phyloP scores from a whole-genome alignment of 2,888 invertebrate genomes.

The Drosophila anomelani region DNA sequence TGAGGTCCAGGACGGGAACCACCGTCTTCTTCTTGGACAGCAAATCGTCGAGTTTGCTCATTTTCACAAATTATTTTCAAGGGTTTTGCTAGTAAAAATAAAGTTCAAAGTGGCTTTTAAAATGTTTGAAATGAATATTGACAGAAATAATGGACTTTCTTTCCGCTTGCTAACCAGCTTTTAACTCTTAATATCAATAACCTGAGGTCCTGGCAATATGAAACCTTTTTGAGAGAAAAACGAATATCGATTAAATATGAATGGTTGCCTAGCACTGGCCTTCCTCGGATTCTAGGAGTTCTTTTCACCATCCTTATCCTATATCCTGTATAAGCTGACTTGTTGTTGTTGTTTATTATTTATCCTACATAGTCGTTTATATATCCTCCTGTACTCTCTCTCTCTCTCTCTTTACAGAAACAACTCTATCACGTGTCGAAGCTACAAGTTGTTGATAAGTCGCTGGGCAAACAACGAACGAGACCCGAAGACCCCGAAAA shows the following conservation, averaged over 20 bases:
- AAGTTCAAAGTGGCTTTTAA: too few species aligned
- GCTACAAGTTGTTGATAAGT: slow-evolving; percentile 39
- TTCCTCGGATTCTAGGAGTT: neutral
- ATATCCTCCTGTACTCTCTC: neutral
- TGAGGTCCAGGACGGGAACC: slow-evolving; percentile 93
- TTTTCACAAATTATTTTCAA: slow-evolving; percentile 33
- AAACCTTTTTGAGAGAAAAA: neutral
- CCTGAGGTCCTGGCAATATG: neutral
- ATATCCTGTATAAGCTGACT: neutral
- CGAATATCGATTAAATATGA: slow-evolving; percentile 51
- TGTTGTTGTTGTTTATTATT: neutral
- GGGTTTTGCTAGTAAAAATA: neutral
- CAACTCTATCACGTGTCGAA: slow-evolving; percentile 36
- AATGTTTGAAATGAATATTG: too few species aligned
- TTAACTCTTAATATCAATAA: neutral
- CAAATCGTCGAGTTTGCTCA: slow-evolving; percentile 92
- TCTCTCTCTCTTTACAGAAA: slow-evolving; percentile 35
- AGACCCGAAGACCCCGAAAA: slow-evolving; percentile 35
- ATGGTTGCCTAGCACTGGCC: slow-evolving; percentile 11
- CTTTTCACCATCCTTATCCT: neutral
- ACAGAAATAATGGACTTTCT: too few species aligned
- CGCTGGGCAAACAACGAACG: slow-evolving; percentile 27
- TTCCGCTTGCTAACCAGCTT: neutral
- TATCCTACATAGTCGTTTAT: neutral
- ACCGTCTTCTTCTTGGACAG: slow-evolving; percentile 94